Evolutionary conservation across 2,797 vertebrate genomes (phyloP), one percentile per base, ranked within the genome.

Genomic region (Hippoglossus hippoglossus): DNA sequence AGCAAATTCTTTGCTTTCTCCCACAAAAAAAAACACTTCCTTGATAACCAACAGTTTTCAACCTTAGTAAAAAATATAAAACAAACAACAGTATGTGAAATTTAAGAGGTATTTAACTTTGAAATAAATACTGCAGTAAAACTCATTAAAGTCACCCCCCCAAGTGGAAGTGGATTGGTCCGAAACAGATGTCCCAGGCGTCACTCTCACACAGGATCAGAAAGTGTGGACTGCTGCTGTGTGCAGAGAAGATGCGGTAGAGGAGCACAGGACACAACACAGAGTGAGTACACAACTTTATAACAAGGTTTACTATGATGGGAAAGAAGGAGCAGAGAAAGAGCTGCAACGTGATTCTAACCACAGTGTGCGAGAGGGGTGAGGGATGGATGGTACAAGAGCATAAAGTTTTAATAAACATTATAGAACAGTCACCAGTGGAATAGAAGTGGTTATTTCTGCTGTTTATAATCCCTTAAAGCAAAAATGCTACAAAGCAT

Each of bases 181-280:
- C 73, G 70, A 67, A 90, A 79, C 88, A 91, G 92, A 92, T 86
- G 92, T 91, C 84, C 82, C 52, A 57, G 76, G 66, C 85, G 54
- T 62, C 57, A 53, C 71, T 70, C 11, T 64, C 71, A 54, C 83
- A 44, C 81, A 81, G 65, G 75, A 81, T 4, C 67, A 36, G 84
- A 87, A 80, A 92, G 80, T 86, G 64, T 25, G 50, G 44, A n/a
- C 19, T 51, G 15, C 49, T 80, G 11, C 67, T 58, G 2, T n/a
- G 34, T n/a, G 8, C 11, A 0, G 54, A 52, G 19, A 77, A 46
- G 90, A 87, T 88, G 81, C 81, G 53, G 49, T 81, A 75, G 73
- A 82, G 51, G 50, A 79, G 68, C 49, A 28, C 22, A 75, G 0
- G 34, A 55, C 12, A 36, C 71, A 56, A 9, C 18, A 21, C 15